Conservation (phyloP, 1,140 invertebrate species). For the Notospermus geniculatus region DNA sequence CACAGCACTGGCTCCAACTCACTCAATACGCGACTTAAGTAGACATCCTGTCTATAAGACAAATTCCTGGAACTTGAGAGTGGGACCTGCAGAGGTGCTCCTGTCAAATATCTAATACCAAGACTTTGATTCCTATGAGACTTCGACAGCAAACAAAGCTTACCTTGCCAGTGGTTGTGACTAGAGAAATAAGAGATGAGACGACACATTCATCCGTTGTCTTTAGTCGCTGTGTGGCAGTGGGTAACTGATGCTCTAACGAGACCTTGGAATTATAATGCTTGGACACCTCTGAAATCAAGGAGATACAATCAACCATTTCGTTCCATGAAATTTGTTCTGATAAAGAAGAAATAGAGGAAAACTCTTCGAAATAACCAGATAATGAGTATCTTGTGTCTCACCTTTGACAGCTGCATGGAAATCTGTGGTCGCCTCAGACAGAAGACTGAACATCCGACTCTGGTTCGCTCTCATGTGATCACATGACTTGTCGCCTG, state of each 20-base stretch:
- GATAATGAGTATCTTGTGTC: no score
- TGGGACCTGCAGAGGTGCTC: no score
- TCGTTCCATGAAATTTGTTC: no score
- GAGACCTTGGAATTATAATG: constrained; percentile 56
- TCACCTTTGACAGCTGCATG: constrained; percentile 48
- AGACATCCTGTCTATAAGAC: no score
- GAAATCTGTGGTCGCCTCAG: constrained; percentile 34
- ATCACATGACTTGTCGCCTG: constrained; percentile 32
- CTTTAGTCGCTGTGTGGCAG: constrained; percentile 52
- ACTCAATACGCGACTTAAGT: no score
- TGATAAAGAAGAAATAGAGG: background rate
- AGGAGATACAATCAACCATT: background rate
- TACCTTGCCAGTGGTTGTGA: constrained; percentile 50
- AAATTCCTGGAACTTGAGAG: no score
- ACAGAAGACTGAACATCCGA: constrained; percentile 36
- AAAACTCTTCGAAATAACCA: background rate
- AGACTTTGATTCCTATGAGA: no score
- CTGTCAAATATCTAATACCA: no score
- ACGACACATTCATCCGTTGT: constrained; percentile 56
- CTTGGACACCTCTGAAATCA: constrained; percentile 54
- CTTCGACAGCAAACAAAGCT: no score
- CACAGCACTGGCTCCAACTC: no score
- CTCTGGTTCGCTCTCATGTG: constrained; percentile 41
- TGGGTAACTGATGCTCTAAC: constrained; percentile 56
- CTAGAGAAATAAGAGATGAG: constrained; percentile 51